These are phyloP conservation scores for Columba guinea DNA, from an alignment of 2,797 vertebrate species.

Conservation along the genomic window DNA sequence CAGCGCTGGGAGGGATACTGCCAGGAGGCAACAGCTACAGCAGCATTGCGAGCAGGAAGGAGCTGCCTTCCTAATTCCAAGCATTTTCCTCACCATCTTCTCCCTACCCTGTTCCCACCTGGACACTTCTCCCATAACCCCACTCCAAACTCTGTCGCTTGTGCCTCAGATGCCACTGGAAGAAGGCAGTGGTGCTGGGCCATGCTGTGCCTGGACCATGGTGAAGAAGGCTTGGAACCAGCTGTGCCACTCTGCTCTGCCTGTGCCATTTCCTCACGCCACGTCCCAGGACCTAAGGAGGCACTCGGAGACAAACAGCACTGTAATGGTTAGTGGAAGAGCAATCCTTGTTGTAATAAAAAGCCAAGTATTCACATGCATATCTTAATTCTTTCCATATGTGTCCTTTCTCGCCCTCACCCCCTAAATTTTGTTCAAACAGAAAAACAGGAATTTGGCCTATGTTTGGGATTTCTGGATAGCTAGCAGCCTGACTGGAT, in stretches of 20 bases:
- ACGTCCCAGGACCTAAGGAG: rapidly evolving
- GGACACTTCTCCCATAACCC: background rate
- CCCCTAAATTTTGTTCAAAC: background rate
- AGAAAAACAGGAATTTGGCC: background rate
- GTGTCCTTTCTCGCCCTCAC: background rate
- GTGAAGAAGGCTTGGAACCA: background rate
- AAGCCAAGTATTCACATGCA: background rate
- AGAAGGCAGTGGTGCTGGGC: background rate
- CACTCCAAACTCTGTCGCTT: background rate
- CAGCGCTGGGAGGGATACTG: background rate
- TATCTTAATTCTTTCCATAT: background rate
- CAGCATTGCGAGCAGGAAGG: background rate
- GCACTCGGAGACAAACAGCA: rapidly evolving
- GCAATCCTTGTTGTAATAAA: background rate
- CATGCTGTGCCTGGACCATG: rapidly evolving
- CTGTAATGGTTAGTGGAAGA: background rate
- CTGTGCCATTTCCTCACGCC: background rate
- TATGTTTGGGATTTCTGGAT: background rate
- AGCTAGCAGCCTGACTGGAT: background rate
- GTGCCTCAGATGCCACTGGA: background rate
- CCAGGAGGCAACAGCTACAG: background rate
- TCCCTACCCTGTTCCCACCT: background rate
- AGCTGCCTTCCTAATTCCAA: background rate
- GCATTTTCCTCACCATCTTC: background rate
- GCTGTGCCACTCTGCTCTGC: background rate